These are phyloP conservation scores for Carettochelys insculpta DNA, from an alignment of 2,113 vertebrate genomes.

Conservation along the genomic window DNA sequence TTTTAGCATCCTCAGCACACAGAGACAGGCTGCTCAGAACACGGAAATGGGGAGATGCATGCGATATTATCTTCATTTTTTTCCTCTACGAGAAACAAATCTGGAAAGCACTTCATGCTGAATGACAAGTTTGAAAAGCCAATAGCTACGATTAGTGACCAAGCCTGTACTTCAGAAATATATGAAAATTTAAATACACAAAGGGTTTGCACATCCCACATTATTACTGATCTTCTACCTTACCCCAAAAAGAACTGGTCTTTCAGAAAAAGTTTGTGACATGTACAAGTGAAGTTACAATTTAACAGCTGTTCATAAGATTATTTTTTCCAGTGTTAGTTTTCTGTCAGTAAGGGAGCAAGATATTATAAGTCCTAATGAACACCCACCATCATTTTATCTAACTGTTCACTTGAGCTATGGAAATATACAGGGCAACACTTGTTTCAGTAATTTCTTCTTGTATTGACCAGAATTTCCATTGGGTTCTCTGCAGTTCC, in stretches of 20 bases:
- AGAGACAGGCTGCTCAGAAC: not conserved
- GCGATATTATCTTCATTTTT: fast-evolving
- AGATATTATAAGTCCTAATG: not conserved
- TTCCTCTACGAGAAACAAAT: not conserved
- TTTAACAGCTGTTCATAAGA: slow-evolving; percentile 28
- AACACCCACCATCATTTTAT: not conserved
- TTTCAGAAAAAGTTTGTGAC: not conserved
- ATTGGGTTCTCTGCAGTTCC: not conserved
- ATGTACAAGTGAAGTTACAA: not conserved
- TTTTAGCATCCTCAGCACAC: not conserved
- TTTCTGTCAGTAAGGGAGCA: slow-evolving; percentile 5
- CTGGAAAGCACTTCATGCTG: fast-evolving
- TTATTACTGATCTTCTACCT: not conserved
- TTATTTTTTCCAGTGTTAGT: not conserved
- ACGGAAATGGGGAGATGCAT: not conserved
- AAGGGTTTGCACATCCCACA: not conserved
- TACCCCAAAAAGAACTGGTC: not conserved
- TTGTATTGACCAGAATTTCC: not conserved
- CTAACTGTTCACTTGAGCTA: not conserved
- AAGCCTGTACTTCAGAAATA: not conserved
- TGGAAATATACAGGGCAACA: not conserved
- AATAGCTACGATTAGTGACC: not conserved
- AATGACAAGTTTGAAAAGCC: not conserved
- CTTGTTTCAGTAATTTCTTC: not conserved
- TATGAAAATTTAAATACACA: not conserved